These are phyloP conservation scores for Anabas testudineus DNA, from an alignment of 2,797 vertebrate species.

Conservation along the genomic window DNA sequence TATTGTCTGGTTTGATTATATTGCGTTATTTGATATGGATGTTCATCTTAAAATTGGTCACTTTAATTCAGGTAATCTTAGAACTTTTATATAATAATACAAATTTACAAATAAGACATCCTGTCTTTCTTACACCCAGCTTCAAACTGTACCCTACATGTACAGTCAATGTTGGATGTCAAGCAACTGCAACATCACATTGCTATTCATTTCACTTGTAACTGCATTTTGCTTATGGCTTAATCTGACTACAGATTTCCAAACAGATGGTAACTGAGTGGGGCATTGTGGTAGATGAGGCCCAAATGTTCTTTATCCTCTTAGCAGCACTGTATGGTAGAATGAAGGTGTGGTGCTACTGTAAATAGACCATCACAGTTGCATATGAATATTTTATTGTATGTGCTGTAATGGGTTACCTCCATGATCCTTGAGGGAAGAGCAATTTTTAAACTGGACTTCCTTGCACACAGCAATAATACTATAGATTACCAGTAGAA, in stretches of 20 bases:
- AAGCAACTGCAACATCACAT: conserved; percentile 11
- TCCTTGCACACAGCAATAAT: conserved; percentile 39
- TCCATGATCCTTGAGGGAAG: conserved; percentile 41
- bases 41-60: neutral
- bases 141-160: no score
- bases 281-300: conserved; percentile 28
- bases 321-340: conserved; percentile 8
- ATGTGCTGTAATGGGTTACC: conserved; percentile 69
- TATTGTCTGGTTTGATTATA: neutral
- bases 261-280: conserved; percentile 33
- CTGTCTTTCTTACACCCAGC: no score
- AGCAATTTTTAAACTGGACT: conserved; percentile 46
- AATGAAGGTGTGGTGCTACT: conserved; percentile 53
- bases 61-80: neutral
- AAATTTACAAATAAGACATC: no score
- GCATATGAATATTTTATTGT: conserved; percentile 78
- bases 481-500: neutral
- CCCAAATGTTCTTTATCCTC: conserved; percentile 25
- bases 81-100: no score
- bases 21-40: neutral
- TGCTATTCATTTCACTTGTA: conserved; percentile 28
- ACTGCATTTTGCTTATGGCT: conserved; percentile 12
- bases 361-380: conserved; percentile 77
- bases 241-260: conserved; percentile 21
- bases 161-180: neutral